These are phyloP conservation scores for Paramuricea clavata DNA, from an alignment of 92 coral and sea anemone genomes.

Conservation along the genomic window DNA sequence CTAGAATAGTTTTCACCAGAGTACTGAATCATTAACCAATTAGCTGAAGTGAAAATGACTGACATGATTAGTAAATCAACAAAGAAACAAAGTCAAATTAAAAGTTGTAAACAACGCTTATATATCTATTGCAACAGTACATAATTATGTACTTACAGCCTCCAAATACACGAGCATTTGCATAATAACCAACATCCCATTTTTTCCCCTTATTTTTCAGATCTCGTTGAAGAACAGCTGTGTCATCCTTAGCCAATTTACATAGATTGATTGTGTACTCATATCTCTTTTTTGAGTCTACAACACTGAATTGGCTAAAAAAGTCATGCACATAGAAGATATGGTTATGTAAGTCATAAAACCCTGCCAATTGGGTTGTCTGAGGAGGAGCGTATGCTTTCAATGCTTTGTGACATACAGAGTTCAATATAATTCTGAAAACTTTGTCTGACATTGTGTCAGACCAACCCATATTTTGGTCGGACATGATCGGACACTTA, in stretches of 20 bases:
- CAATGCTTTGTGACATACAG: too few relatives aligned
- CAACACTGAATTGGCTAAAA: slow-evolving; percentile 1
- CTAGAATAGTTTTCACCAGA: slow-evolving; percentile 54
- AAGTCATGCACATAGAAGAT: neutral
- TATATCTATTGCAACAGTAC: too few relatives aligned
- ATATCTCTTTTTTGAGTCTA: neutral
- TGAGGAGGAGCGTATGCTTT: neutral
- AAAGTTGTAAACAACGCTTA: too few relatives aligned
- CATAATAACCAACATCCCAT: neutral
- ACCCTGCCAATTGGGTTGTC: neutral
- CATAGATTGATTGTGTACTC: neutral
- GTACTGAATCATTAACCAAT: slow-evolving; percentile 81
- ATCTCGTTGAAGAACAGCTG: neutral
- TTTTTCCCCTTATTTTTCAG: too few relatives aligned
- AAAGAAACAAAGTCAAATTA: too few relatives aligned
- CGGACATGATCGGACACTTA: too few relatives aligned
- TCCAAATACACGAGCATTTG: neutral
- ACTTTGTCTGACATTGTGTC: too few relatives aligned
- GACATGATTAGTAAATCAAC: too few relatives aligned
- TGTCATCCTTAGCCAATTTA: neutral
- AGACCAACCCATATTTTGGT: too few relatives aligned
- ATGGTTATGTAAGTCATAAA: neutral
- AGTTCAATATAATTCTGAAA: too few relatives aligned
- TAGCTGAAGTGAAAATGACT: slow-evolving; percentile 50
- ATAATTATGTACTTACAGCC: neutral